phyloP scores from a whole-genome alignment of 2,888 invertebrate species.

The Polyommatus icarus region DNA sequence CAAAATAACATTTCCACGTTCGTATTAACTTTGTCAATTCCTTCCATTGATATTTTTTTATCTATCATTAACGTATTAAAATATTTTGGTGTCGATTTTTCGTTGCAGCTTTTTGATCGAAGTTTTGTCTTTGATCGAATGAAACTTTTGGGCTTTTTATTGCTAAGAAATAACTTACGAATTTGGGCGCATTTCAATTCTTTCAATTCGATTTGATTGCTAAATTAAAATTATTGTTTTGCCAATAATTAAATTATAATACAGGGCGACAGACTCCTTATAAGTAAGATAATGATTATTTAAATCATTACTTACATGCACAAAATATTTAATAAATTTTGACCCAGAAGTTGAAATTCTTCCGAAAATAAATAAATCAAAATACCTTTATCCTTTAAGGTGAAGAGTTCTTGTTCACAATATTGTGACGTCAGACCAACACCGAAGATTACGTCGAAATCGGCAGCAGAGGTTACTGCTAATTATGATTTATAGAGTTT shows the following conservation, averaged over 20 bases:
- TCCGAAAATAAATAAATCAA: not conserved
- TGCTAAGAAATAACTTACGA: not conserved
- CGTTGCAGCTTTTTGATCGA: slow-evolving; percentile 4
- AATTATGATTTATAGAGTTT: slow-evolving; percentile 71
- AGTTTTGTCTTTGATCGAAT: slow-evolving; percentile 2
- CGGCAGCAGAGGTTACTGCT: slow-evolving; percentile 66
- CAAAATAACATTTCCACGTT: slow-evolving; percentile 10
- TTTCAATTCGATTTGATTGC: not conserved
- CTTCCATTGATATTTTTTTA: slow-evolving; percentile 24
- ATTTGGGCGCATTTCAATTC: not conserved
- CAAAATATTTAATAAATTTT: not conserved
- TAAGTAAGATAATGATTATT: too few species aligned
- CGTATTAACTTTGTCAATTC: slow-evolving; percentile 27
- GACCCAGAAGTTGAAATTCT: not conserved
- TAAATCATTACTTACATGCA: too few species aligned
- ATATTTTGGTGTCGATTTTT: slow-evolving; percentile 14
- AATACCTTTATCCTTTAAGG: not conserved
- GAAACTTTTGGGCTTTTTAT: not conserved
- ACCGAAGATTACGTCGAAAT: slow-evolving; percentile 57
- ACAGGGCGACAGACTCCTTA: not conserved
- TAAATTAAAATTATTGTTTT: not conserved
- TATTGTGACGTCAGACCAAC: slow-evolving; percentile 48
- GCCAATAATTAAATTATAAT: not conserved
- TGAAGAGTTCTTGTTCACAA: slow-evolving; percentile 46
- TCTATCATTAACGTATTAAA: slow-evolving; percentile 18